Evolutionary conservation across 2,113 vertebrate genomes (phyloP).

Genomic region (Aramus guarauna): DNA sequence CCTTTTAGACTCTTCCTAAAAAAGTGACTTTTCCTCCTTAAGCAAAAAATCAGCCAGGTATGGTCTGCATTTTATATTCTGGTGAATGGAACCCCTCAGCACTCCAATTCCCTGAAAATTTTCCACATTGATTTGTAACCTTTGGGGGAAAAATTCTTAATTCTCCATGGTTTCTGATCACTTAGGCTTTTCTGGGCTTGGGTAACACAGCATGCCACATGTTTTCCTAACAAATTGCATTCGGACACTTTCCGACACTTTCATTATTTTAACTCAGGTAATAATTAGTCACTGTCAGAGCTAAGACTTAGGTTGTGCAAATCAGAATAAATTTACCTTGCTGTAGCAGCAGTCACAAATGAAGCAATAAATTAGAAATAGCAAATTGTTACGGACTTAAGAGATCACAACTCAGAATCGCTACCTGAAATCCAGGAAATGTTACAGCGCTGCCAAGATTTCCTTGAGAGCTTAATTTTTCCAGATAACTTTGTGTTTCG

Average conservation of each 20-base stretch:
- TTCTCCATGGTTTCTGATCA: constrained; percentile 81
- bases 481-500: constrained; percentile 37
- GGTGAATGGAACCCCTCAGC: constrained; percentile 34
- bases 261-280: constrained; percentile 90
- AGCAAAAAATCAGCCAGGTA: neutral
- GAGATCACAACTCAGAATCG: constrained; percentile 79
- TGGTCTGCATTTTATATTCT: neutral
- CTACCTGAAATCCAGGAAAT: constrained; percentile 75
- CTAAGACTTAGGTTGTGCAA: constrained; percentile 84
- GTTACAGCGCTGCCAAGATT: constrained; percentile 60
- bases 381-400: constrained; percentile 82
- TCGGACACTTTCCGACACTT: constrained; percentile 88
- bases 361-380: constrained; percentile 90
- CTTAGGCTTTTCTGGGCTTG: constrained; percentile 76
- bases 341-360: constrained; percentile 85
- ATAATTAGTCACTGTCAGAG: constrained; percentile 89
- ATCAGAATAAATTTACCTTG: constrained; percentile 90
- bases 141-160: constrained; percentile 75
- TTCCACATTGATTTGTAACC: constrained; percentile 78
- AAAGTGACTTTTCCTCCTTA: neutral
- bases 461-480: constrained; percentile 76
- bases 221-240: constrained; percentile 90
- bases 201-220: constrained; percentile 83
- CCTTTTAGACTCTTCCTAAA: neutral
- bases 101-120: constrained; percentile 63